These are phyloP conservation scores for Mormyrops attenuatus DNA, from an alignment of 2,797 vertebrate species.

Conservation along the genomic window DNA sequence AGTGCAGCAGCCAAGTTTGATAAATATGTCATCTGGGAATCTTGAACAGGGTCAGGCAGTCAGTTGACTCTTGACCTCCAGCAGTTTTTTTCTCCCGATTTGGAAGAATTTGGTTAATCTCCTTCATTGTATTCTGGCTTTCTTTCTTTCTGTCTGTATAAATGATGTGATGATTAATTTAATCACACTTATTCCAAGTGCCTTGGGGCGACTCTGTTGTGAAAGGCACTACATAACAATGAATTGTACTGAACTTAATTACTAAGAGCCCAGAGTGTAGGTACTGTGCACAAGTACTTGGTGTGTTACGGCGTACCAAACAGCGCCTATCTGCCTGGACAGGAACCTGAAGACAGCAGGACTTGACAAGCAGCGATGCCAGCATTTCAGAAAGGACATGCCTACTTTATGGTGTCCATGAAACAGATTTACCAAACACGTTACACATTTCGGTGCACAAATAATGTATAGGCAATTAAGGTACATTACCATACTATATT, in stretches of 20 bases:
- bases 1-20: not conserved
- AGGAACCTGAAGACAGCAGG: not conserved
- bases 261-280: not conserved
- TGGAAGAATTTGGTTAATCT: not conserved
- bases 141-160: not conserved
- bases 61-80: not conserved
- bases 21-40: not conserved
- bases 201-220: not conserved
- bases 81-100: too few species aligned
- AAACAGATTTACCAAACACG: not conserved
- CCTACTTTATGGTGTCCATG: not conserved
- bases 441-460: not conserved
- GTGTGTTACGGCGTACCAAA: not conserved
- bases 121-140: not conserved
- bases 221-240: not conserved
- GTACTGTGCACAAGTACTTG: not conserved
- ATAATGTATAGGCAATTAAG: not conserved
- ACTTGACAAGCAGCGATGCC: not conserved
- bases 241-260: not conserved
- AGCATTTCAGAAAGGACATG: not conserved
- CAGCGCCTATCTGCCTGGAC: not conserved
- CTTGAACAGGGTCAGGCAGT: not conserved
- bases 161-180: not conserved
- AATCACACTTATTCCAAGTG: not conserved
- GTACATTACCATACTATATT: not conserved